Evolutionary conservation across 2,797 vertebrate genomes (phyloP).

Genomic region (Sphenopsis melanotis): DNA sequence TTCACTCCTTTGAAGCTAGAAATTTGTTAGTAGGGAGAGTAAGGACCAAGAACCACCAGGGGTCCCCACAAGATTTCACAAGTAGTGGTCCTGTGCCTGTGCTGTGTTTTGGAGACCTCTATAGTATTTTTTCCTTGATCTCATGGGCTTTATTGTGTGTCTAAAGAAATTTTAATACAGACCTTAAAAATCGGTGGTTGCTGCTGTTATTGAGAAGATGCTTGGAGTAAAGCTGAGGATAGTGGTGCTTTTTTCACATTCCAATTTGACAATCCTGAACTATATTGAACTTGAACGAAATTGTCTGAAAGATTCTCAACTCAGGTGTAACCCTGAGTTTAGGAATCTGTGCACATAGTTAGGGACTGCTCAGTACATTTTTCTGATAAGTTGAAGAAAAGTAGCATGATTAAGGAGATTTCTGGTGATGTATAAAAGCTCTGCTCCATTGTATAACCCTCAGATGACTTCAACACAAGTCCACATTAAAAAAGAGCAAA

Average conservation of each 20-base stretch:
- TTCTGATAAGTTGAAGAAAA: not conserved
- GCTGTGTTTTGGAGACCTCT: not conserved
- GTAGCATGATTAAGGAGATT: not conserved
- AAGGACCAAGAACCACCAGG: not conserved
- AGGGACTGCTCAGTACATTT: not conserved
- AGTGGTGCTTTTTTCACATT: not conserved
- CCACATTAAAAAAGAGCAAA: not conserved
- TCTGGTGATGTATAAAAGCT: not conserved
- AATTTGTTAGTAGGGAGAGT: not conserved
- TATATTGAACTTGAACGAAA: not conserved
- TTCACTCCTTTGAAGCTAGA: not conserved
- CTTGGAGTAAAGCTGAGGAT: not conserved
- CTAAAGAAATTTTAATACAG: not conserved
- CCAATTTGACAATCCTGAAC: not conserved
- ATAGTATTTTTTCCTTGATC: not conserved
- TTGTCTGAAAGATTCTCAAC: not conserved
- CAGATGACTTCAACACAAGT: not conserved
- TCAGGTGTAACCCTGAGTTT: not conserved
- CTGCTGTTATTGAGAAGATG: not conserved
- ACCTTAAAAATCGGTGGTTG: not conserved
- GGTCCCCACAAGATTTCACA: not conserved
- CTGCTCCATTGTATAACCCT: not conserved
- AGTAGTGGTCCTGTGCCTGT: not conserved
- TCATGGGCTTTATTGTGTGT: not conserved
- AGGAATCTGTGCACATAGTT: not conserved